Base-by-base conservation (phyloP, 2,888 invertebrate species). In the Cryptocheilus praepositus region DNA sequence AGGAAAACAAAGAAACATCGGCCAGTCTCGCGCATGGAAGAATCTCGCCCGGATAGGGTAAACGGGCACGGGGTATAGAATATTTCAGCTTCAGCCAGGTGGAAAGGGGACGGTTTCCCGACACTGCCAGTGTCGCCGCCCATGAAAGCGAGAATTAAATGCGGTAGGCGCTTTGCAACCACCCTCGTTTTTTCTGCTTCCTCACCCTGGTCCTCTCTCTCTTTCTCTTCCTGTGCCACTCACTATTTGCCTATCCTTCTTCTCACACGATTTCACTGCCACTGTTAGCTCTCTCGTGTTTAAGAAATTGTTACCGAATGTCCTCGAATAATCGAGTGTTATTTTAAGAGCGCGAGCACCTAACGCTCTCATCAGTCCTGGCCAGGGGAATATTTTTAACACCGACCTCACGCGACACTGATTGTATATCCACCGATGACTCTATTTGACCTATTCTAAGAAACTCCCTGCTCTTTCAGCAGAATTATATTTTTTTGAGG, bases 291-390 rank as follows among this genome's bases (percentile, higher is more conserved):
- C 58, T 56, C 54, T 63, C 51, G 59, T 66, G 59, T 67, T 72
- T 67, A 53, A 61, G 52, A 67, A 70, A 72, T 64, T 70, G 59
- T 59, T 61, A 18, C 60, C 62, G 51, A 62, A 68, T 58, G 58
- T 61, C 54, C 62, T 67, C 67, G 77, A 67, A 61, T 74, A 77
- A 68, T 64, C 70, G 67, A 73, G 72, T 64, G 64, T 72, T 72
- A 72, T 72, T 70, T 72, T 61, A 67, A 70, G 64, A 67, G 59
- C 46, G 16, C 49, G 19, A 19, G 59, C 64, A 59, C 64, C 79
- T 73, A 78, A 75, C 70, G 64, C 60, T 56, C 59, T 69, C 61
- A 22, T 36, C 63, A 43, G 55, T 61, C 45, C 21, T 3, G 61
- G n/a, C 28, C 49, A 51, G 22, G 54, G 25, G 68, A 58, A 66